Conservation (phyloP, 2,797 vertebrate genomes). For the Pangasius larnaudii region DNA sequence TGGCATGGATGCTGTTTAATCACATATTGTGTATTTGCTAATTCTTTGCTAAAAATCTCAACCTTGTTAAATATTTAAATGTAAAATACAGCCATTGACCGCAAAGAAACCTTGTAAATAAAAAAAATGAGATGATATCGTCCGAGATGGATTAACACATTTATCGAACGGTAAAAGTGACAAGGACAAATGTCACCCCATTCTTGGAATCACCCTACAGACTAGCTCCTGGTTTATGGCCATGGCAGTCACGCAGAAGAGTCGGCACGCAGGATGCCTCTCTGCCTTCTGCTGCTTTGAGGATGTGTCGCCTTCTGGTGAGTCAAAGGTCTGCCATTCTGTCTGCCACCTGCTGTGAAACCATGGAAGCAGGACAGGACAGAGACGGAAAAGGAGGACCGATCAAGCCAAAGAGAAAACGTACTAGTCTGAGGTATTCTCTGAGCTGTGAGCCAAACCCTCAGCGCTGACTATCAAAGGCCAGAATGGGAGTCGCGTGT, state of each 20-base stretch:
- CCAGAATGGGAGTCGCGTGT: constrained; percentile 35
- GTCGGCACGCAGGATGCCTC: background rate
- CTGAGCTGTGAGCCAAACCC: constrained; percentile 33
- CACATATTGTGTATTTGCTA: background rate
- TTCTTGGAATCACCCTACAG: background rate
- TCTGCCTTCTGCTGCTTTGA: background rate
- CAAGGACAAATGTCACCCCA: background rate
- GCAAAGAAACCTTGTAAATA: background rate
- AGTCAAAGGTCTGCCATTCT: background rate
- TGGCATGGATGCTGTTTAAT: background rate
- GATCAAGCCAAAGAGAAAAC: constrained; percentile 22
- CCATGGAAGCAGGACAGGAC: background rate
- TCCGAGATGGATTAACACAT: background rate
- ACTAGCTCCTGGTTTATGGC: background rate
- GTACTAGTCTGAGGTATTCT: constrained; percentile 41
- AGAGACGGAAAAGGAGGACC: background rate
- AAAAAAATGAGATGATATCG: no score
- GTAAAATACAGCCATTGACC: background rate
- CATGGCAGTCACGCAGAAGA: background rate
- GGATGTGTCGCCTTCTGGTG: background rate
- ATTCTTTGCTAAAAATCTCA: background rate
- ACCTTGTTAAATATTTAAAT: background rate
- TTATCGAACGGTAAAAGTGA: background rate
- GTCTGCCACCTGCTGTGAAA: constrained; percentile 5
- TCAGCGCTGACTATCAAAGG: constrained; percentile 45